Evolutionary conservation across 2,113 vertebrate species (phyloP).

Genomic region (Poecile atricapillus): DNA sequence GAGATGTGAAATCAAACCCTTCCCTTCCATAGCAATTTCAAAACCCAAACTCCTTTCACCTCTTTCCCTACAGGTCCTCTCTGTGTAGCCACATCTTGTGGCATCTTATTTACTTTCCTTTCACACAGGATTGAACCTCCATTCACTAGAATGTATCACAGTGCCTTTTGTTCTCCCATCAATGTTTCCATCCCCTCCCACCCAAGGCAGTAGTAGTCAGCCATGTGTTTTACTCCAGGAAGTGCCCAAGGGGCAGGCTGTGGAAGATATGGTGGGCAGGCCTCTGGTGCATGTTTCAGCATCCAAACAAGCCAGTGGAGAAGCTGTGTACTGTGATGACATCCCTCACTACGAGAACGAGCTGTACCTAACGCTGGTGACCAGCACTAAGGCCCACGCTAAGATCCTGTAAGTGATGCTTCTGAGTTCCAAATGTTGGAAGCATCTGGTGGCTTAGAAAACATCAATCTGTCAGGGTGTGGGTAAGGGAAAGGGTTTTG

Average conservation of each 20-base stretch:
- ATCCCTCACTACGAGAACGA: constrained; percentile 88
- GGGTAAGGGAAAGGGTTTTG: background rate
- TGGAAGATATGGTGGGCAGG: constrained; percentile 84
- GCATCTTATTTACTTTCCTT: background rate
- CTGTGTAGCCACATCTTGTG: background rate
- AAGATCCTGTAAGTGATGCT: constrained; percentile 81
- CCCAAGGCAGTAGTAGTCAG: background rate
- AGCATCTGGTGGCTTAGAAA: background rate
- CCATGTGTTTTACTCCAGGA: constrained; percentile 72
- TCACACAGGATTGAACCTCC: background rate
- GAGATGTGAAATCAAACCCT: background rate
- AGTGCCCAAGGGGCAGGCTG: constrained; percentile 79
- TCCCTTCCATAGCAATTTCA: background rate
- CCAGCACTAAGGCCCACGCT: constrained; percentile 88
- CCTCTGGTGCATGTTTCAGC: constrained; percentile 89
- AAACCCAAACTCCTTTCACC: background rate
- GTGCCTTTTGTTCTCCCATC: background rate
- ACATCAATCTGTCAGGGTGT: background rate
- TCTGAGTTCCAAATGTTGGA: background rate
- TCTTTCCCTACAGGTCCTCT: background rate
- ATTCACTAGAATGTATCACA: background rate
- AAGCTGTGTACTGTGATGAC: constrained; percentile 93
- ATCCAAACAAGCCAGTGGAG: constrained; percentile 88
- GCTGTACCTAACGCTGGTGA: constrained; percentile 84
- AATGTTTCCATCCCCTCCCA: background rate